These are phyloP conservation scores for Lepisosteus osseus DNA, from an alignment of 2,113 vertebrate genomes.

Conservation along the genomic window DNA sequence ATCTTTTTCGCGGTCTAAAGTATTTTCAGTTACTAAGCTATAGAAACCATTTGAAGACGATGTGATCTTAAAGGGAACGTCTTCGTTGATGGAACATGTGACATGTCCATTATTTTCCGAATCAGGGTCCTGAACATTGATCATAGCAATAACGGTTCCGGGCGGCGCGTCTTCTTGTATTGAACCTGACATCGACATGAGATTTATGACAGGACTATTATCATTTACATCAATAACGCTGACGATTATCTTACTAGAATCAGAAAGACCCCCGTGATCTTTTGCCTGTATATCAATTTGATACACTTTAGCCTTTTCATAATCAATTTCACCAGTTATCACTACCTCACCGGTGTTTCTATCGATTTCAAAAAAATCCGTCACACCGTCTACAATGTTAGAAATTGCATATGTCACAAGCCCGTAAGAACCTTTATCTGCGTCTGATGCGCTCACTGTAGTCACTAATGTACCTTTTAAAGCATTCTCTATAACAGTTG, in stretches of 20 bases:
- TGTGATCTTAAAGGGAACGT: constrained; percentile 20
- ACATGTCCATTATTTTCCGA: constrained; percentile 16
- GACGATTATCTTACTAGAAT: constrained; percentile 25
- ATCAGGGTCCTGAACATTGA: constrained; percentile 26
- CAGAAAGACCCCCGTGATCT: constrained; percentile 27
- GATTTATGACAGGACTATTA: constrained; percentile 6
- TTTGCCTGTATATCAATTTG: constrained; percentile 25
- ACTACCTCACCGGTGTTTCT: constrained; percentile 16
- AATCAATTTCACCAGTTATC: constrained; percentile 25
- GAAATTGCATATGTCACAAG: constrained; percentile 27
- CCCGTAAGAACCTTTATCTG: constrained; percentile 29
- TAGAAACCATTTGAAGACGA: constrained; percentile 19
- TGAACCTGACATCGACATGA: constrained; percentile 18
- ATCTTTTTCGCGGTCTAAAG: constrained; percentile 23
- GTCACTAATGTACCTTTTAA: constrained; percentile 25
- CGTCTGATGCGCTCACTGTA: constrained; percentile 35
- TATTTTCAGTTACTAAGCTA: constrained; percentile 6
- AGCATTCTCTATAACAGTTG: constrained; percentile 21
- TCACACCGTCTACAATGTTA: background rate
- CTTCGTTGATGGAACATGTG: constrained; percentile 8
- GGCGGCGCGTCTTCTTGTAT: constrained; percentile 13
- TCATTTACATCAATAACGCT: constrained; percentile 22
- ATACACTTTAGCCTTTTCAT: constrained; percentile 28
- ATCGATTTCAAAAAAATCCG: constrained; percentile 24
- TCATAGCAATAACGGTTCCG: constrained; percentile 23